phyloP scores from a whole-genome alignment of 2,113 vertebrate species.

The Heterotis niloticus region DNA sequence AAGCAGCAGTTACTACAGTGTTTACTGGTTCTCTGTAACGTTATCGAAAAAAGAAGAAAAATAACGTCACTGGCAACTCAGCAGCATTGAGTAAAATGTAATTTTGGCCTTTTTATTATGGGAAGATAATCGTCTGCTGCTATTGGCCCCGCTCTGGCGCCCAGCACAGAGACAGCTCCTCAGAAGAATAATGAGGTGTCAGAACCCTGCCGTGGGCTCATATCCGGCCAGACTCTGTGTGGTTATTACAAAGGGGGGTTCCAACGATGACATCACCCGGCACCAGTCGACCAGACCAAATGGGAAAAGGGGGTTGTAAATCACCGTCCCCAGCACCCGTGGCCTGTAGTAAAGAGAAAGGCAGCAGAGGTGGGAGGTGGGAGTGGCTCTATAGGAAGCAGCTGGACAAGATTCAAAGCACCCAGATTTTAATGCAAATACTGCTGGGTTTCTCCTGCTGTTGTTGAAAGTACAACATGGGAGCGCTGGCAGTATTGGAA shows the following conservation, averaged over 20 bases:
- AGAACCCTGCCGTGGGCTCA: conserved; percentile 15
- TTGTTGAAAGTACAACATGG: too few relatives aligned
- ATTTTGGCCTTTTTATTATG: background rate
- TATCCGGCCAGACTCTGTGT: conserved; percentile 8
- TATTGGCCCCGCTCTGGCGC: background rate
- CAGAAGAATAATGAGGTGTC: conserved; percentile 18
- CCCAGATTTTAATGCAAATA: too few relatives aligned
- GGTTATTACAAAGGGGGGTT: conserved; percentile 18
- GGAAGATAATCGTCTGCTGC: background rate
- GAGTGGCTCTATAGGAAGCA: too few relatives aligned
- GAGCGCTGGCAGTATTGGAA: too few relatives aligned
- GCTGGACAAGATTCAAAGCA: too few relatives aligned
- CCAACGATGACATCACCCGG: conserved; percentile 21
- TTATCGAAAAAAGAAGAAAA: background rate
- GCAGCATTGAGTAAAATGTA: background rate
- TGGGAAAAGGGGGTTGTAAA: background rate
- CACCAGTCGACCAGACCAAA: conserved; percentile 6
- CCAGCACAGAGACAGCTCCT: background rate
- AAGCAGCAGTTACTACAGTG: background rate
- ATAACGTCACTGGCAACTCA: background rate
- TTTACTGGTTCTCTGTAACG: background rate
- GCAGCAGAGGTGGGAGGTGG: too few relatives aligned
- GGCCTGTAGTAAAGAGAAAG: too few relatives aligned
- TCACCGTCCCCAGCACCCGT: too few relatives aligned
- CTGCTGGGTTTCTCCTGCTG: too few relatives aligned